Percentiles rank a stretch among this genome's conserved stretches.
Conservation (phyloP, 2,113 vertebrate genomes). For the Echinops telfairi region DNA sequence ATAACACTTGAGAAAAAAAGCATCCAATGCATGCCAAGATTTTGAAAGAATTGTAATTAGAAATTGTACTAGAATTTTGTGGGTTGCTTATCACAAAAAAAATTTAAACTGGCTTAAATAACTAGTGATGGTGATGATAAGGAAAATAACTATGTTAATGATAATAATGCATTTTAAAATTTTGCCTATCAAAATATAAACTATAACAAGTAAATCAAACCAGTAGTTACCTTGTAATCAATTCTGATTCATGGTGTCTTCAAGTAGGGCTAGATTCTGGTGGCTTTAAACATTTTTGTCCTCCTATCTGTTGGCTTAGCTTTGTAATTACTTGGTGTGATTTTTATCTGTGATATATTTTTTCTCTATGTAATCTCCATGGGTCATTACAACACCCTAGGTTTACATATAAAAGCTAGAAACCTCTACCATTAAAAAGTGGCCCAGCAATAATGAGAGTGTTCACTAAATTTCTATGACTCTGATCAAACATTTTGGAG, state of each 20-base stretch:
- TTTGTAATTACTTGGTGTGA: neutral
- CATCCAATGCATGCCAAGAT: neutral
- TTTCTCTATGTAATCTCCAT: neutral
- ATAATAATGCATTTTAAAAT: slow-evolving; percentile 27
- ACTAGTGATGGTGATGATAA: neutral
- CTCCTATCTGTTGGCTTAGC: neutral
- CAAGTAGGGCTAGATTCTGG: neutral
- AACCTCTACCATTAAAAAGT: slow-evolving; percentile 9
- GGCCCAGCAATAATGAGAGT: neutral
- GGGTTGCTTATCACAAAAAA: neutral
- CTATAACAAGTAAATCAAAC: neutral
- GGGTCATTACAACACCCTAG: neutral
- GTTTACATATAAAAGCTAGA: neutral
- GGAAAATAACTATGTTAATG: neutral
- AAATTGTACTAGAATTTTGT: neutral
- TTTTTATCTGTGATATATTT: neutral
- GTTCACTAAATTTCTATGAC: slow-evolving; percentile 15
- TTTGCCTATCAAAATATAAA: slow-evolving; percentile 15
- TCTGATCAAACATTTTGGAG: neutral
- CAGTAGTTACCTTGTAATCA: neutral
- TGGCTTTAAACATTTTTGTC: slow-evolving; percentile 43
- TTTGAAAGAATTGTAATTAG: slow-evolving; percentile 25
- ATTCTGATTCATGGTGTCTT: neutral
- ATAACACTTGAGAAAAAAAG: slow-evolving; percentile 5
- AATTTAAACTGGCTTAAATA: slow-evolving; percentile 1